phyloP scores from a whole-genome alignment of 2,888 invertebrate genomes.

The Diadegma fenestrale region DNA sequence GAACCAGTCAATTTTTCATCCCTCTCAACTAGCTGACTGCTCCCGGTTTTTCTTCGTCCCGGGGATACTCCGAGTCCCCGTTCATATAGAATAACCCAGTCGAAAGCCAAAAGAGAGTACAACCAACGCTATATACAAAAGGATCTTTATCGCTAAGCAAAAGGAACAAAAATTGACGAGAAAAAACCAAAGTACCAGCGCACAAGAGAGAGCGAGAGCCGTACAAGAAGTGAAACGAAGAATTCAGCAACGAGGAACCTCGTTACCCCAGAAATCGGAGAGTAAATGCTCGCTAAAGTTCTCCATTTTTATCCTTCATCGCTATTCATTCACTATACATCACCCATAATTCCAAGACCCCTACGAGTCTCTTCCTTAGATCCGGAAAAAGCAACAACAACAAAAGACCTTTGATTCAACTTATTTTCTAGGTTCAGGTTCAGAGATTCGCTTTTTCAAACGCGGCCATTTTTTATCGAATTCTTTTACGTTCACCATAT shows the following conservation, averaged over 20 bases:
- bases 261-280: slow-evolving; percentile 37
- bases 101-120: slow-evolving; percentile 32
- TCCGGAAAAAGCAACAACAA: neutral
- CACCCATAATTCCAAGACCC: slow-evolving; percentile 26
- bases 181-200: neutral
- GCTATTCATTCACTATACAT: slow-evolving; percentile 30
- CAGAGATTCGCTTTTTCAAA: neutral
- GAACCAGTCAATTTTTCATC: slow-evolving; percentile 80
- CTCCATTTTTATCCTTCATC: neutral
- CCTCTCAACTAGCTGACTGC: slow-evolving; percentile 69
- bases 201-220: neutral
- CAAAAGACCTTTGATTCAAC: neutral
- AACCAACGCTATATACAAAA: slow-evolving; percentile 36
- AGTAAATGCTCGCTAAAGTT: slow-evolving; percentile 56
- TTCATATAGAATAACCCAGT: slow-evolving; percentile 62
- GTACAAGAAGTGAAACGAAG: neutral
- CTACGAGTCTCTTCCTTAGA: neutral
- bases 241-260: slow-evolving; percentile 11
- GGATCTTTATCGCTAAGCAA: slow-evolving; percentile 47
- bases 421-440: slow-evolving; percentile 9
- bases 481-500: neutral
- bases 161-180: neutral
- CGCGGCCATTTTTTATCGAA: neutral
- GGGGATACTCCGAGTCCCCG: slow-evolving; percentile 7
- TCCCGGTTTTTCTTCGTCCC: slow-evolving; percentile 18